Base-by-base conservation (phyloP, 1,140 invertebrate genomes). In the Solenopsis fugax region DNA sequence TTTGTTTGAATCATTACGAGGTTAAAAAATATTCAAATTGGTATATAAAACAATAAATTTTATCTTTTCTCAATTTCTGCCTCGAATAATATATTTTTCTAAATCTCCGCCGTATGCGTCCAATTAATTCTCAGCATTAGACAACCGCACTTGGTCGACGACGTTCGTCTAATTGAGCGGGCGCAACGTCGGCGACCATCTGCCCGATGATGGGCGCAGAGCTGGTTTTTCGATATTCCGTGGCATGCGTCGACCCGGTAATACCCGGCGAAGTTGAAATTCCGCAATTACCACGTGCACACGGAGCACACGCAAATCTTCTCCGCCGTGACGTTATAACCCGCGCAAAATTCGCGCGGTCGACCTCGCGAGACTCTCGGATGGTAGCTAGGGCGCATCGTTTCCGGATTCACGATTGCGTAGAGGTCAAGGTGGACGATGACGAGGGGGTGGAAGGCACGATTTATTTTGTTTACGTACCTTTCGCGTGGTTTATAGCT, bases 391-490 rank as follows among this genome's bases (percentile, higher is more conserved):
- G 34, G 37, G 34, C 0, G 18, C 50, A 16, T 76, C 76, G 69
- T 69, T 72, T 56, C 48, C 75, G 82, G 64, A 77, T 87, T 24
- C 76, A 73, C 71, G 41, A 29, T 29, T 64, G 56, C 56, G 77
- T 80, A 34, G 50, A 45, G 75, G 41, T 45, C 16, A 75, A 21
- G 45, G 29, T 21, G 52, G 65, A 29, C 5, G 45, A 34, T 12
- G 16, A 21, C 34, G 18, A 67, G 13, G 18, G 34, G 29, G 29
- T 62, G 56, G 34, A 54, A 6, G n/a, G 34, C 21, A 48, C 48
- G 64, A 85, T 77, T 85, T 84, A 84, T 84, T 84, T 87, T 87
- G 62, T 80, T 84, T 69, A 58, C 85, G 71, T 71, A 88, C 67
- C 58, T 72, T 75, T 45, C 24, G 62, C 54, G 37, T 37, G 52